phyloP scores from a whole-genome alignment of 2,797 vertebrate genomes.

The Poeciliopsis infans region DNA sequence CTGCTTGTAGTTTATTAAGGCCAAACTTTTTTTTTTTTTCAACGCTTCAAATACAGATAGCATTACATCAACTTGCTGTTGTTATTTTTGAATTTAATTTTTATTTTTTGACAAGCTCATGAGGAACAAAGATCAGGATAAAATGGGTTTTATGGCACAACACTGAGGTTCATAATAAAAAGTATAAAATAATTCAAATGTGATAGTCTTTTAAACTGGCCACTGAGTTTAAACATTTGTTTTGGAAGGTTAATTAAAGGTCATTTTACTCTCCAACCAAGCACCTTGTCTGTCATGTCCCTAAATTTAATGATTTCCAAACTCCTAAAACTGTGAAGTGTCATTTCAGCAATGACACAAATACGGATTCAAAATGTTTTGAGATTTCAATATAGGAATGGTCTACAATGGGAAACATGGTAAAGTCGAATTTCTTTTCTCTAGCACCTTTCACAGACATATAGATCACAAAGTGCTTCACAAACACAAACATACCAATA shows the following conservation, averaged over 20 bases:
- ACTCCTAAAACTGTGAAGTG: neutral
- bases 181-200: neutral
- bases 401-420: neutral
- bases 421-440: no score
- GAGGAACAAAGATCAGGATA: neutral
- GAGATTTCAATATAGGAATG: neutral
- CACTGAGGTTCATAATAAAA: neutral
- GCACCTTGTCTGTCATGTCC: neutral
- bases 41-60: neutral
- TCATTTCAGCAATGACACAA: neutral
- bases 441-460: no score
- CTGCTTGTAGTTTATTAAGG: neutral
- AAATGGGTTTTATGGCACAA: neutral
- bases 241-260: neutral
- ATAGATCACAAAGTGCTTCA: no score
- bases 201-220: no score
- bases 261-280: neutral
- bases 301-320: neutral
- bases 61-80: neutral
- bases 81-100: no score
- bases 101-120: neutral
- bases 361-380: neutral
- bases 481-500: no score
- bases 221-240: neutral
- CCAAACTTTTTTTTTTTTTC: neutral